Base-by-base conservation (phyloP, 2,797 vertebrate genomes). In the Neosalanx taihuensis region DNA sequence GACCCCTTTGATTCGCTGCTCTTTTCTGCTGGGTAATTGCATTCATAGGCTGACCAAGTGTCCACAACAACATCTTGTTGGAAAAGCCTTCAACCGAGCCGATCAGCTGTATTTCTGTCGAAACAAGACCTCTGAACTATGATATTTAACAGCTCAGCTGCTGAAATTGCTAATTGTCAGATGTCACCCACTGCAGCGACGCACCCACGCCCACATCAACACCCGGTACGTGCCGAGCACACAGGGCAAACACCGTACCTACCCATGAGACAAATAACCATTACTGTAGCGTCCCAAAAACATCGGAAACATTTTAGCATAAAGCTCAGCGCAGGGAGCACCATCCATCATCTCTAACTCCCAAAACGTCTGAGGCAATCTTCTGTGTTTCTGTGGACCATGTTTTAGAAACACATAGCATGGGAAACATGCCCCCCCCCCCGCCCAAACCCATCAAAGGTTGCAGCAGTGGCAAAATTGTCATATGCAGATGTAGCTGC, bases 301-400 rank as follows among this genome's bases (percentile, higher is more conserved):
- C 82, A 79, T 62, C 35, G 62, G 79, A 87, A 81, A 75, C 33
- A 75, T 75, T 83, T 74, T 81, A 82, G 74, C 78, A 84, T 87
- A 83, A 88, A 84, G 9, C 37, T 73, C 74, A 81, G 79, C 68
- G 69, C 76, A 66, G 67, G 72, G 77, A 71, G 68, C 76, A 61
- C 76, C 81, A 90, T 90, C 82, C 84, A 88, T 90, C 88, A 80
- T 91, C 84, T 77, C n/a, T n/a, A 85, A 73, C 74, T 82, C 74
- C 72, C 74, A 33, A 67, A 80, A 74, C 76, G 71, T 61, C 72
- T 78, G 57, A 73, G 37, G 79, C 74, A 68, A 78, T 59, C 76
- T 77, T 72, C 58, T 72, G 70, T 72, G 80, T 83, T 69, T 76
- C 67, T 64, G 9, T 10, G 9, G 9, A 10, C 37, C 37, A 2